These are phyloP conservation scores for Mactra quadrangularis DNA, from an alignment of 1,140 invertebrate genomes.

Conservation along the genomic window DNA sequence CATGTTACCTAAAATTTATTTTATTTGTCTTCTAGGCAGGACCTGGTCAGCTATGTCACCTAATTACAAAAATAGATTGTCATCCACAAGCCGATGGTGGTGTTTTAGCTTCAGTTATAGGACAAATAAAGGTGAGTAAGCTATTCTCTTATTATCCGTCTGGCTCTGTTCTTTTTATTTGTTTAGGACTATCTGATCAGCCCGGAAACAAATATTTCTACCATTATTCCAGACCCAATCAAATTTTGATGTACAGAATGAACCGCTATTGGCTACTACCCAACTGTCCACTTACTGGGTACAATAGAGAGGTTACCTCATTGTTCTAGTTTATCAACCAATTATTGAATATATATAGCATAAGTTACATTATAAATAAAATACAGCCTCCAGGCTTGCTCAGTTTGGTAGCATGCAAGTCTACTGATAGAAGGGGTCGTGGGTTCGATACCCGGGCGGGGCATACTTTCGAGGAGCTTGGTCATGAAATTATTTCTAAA, in stretches of 20 bases:
- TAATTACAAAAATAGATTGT: slow-evolving; percentile 68
- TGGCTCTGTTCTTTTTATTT: not conserved
- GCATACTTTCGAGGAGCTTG: no score
- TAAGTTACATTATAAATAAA: not conserved
- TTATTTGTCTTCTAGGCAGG: no score
- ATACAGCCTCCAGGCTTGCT: not conserved
- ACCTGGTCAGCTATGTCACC: no score
- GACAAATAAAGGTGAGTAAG: slow-evolving; percentile 66
- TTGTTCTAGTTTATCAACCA: not conserved
- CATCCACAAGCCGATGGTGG: slow-evolving; percentile 70
- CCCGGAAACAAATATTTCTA: not conserved
- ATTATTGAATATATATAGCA: no score
- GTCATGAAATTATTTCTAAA: no score
- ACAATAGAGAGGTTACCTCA: not conserved
- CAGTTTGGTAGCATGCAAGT: no score
- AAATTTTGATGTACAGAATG: no score
- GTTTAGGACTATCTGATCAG: not conserved
- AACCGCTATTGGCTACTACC: no score
- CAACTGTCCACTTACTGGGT: no score
- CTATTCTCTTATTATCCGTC: not conserved
- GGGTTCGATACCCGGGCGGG: no score
- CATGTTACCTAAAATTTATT: no score
- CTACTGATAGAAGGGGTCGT: no score
- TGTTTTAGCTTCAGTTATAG: slow-evolving; percentile 65
- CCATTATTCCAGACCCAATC: not conserved